These are phyloP conservation scores for Sternotherus odoratus DNA, from an alignment of 2,797 vertebrate genomes.

Conservation along the genomic window DNA sequence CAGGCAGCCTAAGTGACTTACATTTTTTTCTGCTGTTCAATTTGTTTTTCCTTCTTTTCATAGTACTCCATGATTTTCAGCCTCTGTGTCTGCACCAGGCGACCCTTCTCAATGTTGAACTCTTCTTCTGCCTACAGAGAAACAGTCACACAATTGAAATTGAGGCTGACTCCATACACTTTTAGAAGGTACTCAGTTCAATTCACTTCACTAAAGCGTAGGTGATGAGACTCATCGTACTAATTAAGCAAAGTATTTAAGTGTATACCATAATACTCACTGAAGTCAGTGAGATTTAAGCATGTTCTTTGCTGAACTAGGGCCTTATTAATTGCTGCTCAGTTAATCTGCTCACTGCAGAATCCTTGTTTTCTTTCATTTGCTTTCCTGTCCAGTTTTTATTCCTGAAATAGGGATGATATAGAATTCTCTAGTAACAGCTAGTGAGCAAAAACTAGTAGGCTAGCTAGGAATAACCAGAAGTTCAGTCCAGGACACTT, in stretches of 20 bases:
- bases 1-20: constrained; percentile 77
- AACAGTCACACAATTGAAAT: constrained; percentile 57
- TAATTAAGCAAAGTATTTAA: neutral
- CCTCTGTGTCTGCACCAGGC: constrained; percentile 97
- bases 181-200: constrained; percentile 1
- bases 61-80: constrained; percentile 99
- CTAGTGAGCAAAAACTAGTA: neutral
- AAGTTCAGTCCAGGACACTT: neutral
- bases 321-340: neutral
- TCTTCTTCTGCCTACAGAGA: constrained; percentile 95
- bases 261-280: neutral
- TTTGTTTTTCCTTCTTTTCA: constrained; percentile 99
- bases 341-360: neutral
- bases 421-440: neutral
- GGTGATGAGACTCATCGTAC: neutral
- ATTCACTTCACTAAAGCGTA: neutral
- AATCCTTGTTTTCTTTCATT: neutral
- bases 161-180: constrained; percentile 23
- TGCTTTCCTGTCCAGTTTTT: neutral
- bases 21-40: constrained; percentile 99
- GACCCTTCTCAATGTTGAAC: constrained; percentile 99
- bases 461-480: neutral
- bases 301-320: neutral
- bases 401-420: neutral
- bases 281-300: neutral